phyloP scores from a whole-genome alignment of 37 sponge, comb jelly and placozoan species.

The Haliclona indistincta region DNA sequence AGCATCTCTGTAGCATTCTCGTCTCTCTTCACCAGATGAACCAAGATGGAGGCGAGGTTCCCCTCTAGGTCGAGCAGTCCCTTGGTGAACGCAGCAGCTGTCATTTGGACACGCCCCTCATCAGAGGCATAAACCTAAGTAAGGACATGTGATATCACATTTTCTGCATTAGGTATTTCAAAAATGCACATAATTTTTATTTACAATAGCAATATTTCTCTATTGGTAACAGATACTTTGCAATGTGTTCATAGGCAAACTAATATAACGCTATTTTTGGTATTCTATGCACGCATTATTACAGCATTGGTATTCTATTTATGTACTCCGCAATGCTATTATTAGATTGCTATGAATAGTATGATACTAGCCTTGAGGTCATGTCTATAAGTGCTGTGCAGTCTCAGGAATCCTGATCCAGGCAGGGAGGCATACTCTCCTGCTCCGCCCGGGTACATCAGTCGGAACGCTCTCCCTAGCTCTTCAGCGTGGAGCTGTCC shows the following conservation, averaged over 20 bases:
- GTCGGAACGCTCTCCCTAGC: conserved; percentile 85
- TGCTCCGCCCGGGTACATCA: conserved; percentile 87
- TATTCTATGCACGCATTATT: too few relatives aligned
- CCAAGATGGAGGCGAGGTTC: conserved; percentile 79
- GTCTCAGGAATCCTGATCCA: conserved; percentile 88
- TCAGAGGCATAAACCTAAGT: conserved; percentile 94
- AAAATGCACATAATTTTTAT: too few relatives aligned
- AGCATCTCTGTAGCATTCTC: conserved; percentile 82
- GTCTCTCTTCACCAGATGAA: conserved; percentile 89
- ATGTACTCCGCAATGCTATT: too few relatives aligned
- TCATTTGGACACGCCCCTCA: conserved; percentile 94
- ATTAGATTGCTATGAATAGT: too few relatives aligned
- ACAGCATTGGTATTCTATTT: too few relatives aligned
- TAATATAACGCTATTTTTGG: too few relatives aligned
- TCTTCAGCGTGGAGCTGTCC: conserved; percentile 84
- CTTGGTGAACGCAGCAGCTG: conserved; percentile 97
- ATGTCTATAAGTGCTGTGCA: conserved; percentile 96
- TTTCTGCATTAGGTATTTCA: conserved; percentile 69
- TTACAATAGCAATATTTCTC: too few relatives aligned
- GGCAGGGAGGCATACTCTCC: conserved; percentile 79
- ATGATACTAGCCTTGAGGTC: conserved; percentile 76
- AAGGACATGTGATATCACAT: neutral
- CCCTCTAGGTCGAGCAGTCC: conserved; percentile 92
- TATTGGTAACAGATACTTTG: too few relatives aligned
- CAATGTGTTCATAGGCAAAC: too few relatives aligned